A percentile compares a stretch with the other conserved stretches of the same genome.
phyloP scores from a whole-genome alignment of 2,113 vertebrate genomes.

The Sprattus sprattus region DNA sequence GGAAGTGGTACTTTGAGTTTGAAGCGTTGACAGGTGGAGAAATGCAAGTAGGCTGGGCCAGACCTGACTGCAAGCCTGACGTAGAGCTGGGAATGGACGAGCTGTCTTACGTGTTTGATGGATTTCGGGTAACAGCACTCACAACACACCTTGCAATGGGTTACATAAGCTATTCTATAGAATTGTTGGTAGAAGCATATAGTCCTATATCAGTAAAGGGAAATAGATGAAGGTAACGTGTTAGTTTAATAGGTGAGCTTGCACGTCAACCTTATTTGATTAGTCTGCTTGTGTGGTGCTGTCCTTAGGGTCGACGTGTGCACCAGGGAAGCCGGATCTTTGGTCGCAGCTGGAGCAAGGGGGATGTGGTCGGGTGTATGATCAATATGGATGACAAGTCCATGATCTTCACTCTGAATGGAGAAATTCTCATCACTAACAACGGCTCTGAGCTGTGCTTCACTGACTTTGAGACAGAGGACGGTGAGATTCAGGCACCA shows the following conservation, averaged over 20 bases:
- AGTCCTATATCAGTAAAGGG: too few relatives aligned
- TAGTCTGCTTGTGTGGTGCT: background rate
- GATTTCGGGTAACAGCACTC: constrained; percentile 80
- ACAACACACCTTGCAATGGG: background rate
- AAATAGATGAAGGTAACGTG: background rate
- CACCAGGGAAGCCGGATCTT: constrained; percentile 91
- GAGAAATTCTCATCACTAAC: constrained; percentile 91
- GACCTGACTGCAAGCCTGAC: constrained; percentile 88
- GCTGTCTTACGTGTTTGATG: constrained; percentile 94
- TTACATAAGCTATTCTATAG: background rate
- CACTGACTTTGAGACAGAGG: constrained; percentile 88
- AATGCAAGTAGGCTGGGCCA: constrained; percentile 96
- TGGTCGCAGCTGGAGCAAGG: constrained; percentile 86
- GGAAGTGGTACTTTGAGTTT: constrained; percentile 98
- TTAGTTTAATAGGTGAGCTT: background rate
- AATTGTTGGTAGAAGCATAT: background rate
- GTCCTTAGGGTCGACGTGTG: constrained; percentile 84
- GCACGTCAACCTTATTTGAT: background rate
- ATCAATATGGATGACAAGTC: constrained; percentile 97
- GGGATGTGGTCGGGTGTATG: constrained; percentile 97
- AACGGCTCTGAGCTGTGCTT: constrained; percentile 96
- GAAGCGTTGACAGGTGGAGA: constrained; percentile 91
- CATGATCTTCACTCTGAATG: constrained; percentile 97
- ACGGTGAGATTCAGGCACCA: constrained; percentile 72
- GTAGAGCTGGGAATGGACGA: constrained; percentile 85